A percentile compares a stretch with the other conserved stretches of the same genome.
These are phyloP conservation scores for Enchytraeus crypticus DNA, from an alignment of 2,888 invertebrate species.

Conservation along the genomic window DNA sequence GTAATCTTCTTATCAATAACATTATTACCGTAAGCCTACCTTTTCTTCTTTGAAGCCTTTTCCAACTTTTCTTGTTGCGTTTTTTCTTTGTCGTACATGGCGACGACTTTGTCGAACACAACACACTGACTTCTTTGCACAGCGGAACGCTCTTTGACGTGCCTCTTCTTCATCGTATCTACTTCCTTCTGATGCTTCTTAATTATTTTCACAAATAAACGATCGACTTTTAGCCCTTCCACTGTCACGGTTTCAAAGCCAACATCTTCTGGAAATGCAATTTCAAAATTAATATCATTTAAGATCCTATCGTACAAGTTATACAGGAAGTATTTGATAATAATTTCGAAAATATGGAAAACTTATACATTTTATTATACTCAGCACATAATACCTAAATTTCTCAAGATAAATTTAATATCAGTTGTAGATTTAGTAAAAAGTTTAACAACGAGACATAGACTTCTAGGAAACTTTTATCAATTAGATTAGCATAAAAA, in stretches of 20 bases:
- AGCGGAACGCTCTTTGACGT: conserved; percentile 78
- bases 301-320: background rate
- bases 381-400: too few species aligned
- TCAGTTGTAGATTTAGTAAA: background rate
- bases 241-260: conserved; percentile 43
- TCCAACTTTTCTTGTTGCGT: conserved; percentile 43
- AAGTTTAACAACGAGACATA: too few species aligned
- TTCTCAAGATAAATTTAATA: background rate
- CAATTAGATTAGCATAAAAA: too few species aligned
- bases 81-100: conserved; percentile 44
- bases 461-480: background rate
- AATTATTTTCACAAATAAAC: conserved; percentile 61
- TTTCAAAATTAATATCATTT: background rate
- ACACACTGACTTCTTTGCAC: conserved; percentile 75
- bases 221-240: conserved; percentile 42
- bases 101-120: conserved; percentile 83
- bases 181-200: conserved; percentile 90
- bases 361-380: too few species aligned
- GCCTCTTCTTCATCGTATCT: conserved; percentile 75
- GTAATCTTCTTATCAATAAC: too few species aligned
- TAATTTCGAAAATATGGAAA: background rate
- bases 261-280: conserved; percentile 26
- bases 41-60: conserved; percentile 28
- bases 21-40: too few species aligned
- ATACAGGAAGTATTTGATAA: background rate